These are phyloP conservation scores for Epinotia bilunana DNA, from an alignment of 2,888 invertebrate species.

Conservation along the genomic window DNA sequence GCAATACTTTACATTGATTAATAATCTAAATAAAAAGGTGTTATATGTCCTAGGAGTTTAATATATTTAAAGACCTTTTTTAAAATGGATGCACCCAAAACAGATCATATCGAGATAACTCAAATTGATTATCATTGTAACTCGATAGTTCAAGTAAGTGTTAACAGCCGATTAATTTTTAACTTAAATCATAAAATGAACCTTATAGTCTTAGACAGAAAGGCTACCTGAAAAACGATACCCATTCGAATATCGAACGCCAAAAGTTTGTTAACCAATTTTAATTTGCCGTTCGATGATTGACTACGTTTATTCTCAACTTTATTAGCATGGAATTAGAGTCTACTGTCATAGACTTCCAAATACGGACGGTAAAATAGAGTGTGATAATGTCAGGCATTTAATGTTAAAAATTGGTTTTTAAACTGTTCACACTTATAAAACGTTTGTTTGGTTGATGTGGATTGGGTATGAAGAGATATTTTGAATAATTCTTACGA, in stretches of 20 bases:
- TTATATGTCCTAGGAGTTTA: neutral
- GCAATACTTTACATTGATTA: constrained; percentile 26
- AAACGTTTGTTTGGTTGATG: constrained; percentile 25
- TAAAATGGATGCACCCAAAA: neutral
- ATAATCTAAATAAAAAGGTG: neutral
- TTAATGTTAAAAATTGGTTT: constrained; percentile 40
- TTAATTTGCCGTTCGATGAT: neutral
- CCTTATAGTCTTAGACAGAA: neutral
- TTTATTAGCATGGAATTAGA: neutral
- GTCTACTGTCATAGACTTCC: neutral
- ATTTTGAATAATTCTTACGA: constrained; percentile 10
- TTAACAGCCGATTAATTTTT: constrained; percentile 26
- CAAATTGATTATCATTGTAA: constrained; percentile 42
- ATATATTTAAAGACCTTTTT: neutral
- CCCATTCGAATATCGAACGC: constrained; percentile 14
- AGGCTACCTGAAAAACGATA: neutral
- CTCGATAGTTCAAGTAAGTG: constrained; percentile 30
- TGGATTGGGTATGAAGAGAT: neutral
- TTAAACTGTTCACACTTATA: constrained; percentile 41
- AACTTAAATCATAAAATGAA: neutral
- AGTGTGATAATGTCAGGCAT: constrained; percentile 18
- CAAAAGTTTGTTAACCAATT: constrained; percentile 18
- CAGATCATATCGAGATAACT: constrained; percentile 33
- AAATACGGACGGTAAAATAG: neutral
- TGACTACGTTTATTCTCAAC: neutral